These are phyloP conservation scores for Sebastes elongatus DNA, from an alignment of 2,797 vertebrate species.

Conservation along the genomic window DNA sequence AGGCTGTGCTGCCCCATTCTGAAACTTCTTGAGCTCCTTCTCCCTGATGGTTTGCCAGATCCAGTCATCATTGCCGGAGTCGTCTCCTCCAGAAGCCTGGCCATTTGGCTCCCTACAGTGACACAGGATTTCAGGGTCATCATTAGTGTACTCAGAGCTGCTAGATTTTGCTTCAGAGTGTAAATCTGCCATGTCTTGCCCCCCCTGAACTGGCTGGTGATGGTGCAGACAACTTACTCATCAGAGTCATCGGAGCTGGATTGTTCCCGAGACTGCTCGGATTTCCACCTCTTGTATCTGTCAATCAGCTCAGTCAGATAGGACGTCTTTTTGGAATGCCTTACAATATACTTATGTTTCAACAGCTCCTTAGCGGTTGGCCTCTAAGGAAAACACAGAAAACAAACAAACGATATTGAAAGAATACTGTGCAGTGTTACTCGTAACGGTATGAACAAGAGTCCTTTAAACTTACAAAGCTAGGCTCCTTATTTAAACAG, in stretches of 20 bases:
- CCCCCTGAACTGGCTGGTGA: neutral
- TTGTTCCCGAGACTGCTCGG: constrained; percentile 87
- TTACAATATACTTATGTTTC: constrained; percentile 96
- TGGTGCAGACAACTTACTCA: constrained; percentile 80
- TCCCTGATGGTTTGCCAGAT: constrained; percentile 91
- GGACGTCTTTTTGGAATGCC: constrained; percentile 95
- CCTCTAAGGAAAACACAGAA: constrained; percentile 82
- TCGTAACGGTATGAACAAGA: neutral
- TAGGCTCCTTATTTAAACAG: constrained; percentile 98
- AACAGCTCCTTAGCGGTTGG: constrained; percentile 97
- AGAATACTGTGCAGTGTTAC: neutral
- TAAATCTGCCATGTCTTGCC: neutral
- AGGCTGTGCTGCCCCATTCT: constrained; percentile 84
- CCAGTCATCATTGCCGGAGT: constrained; percentile 85
- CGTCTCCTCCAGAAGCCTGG: constrained; percentile 87
- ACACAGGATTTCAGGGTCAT: constrained; percentile 15
- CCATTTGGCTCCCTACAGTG: constrained; percentile 85
- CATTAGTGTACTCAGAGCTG: neutral
- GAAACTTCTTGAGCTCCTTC: constrained; percentile 85
- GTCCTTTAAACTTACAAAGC: constrained; percentile 92
- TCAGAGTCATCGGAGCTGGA: constrained; percentile 95
- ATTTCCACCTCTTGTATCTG: constrained; percentile 95
- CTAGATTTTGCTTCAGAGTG: neutral
- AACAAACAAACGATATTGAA: constrained; percentile 6
- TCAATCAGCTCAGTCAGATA: constrained; percentile 97